Evolutionary conservation across 2,113 vertebrate genomes (phyloP).

Genomic region (Rhombomys opimus): DNA sequence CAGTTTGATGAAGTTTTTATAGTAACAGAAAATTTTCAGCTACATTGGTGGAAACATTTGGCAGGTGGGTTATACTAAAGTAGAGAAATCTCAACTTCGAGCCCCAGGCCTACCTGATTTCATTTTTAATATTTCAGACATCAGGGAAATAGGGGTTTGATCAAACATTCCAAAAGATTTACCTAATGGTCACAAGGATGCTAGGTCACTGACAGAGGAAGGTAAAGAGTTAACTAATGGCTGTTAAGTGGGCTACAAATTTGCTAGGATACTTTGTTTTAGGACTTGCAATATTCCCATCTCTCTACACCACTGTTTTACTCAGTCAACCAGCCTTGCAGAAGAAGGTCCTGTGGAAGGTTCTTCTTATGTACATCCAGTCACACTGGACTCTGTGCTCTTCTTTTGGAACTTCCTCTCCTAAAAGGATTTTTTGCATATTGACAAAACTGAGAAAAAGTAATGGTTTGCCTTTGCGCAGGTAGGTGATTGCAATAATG

Average conservation of each 20-base stretch:
- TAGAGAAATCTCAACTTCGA: not conserved
- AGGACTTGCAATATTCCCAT: not conserved
- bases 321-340: not conserved
- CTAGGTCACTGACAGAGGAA: not conserved
- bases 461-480: constrained; percentile 2
- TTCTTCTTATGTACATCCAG: too few species aligned
- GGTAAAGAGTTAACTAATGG: not conserved
- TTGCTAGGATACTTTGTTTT: not conserved
- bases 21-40: not conserved
- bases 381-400: not conserved
- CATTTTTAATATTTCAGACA: not conserved
- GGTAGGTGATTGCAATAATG: not conserved
- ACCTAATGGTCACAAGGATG: not conserved
- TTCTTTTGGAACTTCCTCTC: not conserved
- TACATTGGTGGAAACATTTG: not conserved
- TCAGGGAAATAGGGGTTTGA: not conserved
- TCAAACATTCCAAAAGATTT: not conserved
- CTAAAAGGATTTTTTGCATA: constrained; percentile 44
- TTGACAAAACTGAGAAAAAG: constrained; percentile 26
- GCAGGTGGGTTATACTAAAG: not conserved
- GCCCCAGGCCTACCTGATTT: not conserved
- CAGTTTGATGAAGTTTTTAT: not conserved
- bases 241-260: not conserved
- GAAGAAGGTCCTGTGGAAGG: not conserved
- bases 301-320: not conserved